These are phyloP conservation scores for Ceratitis capitata DNA, from an alignment of 1,140 invertebrate genomes.

Conservation along the genomic window DNA sequence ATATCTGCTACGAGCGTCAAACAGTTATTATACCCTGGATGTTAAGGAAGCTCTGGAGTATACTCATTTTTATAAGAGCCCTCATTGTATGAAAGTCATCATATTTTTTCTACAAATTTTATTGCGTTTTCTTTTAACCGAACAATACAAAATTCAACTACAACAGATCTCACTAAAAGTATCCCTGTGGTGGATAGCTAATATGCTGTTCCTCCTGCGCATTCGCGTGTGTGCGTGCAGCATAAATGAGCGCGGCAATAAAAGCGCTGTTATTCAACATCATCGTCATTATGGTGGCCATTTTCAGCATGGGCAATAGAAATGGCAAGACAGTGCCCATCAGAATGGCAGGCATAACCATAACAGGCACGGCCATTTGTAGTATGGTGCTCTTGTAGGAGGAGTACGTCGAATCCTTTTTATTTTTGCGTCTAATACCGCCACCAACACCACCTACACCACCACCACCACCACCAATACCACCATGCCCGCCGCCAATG, in stretches of 20 bases:
- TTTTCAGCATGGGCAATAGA: constrained; percentile 59
- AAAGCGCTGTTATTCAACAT: constrained; percentile 63
- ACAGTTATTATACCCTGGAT: too few species aligned
- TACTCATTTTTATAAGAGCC: too few species aligned
- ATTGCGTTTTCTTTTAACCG: background rate
- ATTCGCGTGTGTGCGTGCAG: constrained; percentile 47
- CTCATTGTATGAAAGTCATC: too few species aligned
- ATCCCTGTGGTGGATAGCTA: constrained; percentile 45
- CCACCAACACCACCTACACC: too few species aligned
- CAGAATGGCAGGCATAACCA: constrained; percentile 59
- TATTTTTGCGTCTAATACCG: constrained; percentile 53
- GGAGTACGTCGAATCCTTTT: constrained; percentile 44
- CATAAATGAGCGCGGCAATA: constrained; percentile 60
- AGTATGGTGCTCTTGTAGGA: constrained; percentile 53
- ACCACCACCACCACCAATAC: background rate
- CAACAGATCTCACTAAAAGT: background rate
- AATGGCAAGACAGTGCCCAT: constrained; percentile 60
- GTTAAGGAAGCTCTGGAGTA: too few species aligned
- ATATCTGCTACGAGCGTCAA: too few species aligned
- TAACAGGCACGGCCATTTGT: constrained; percentile 61
- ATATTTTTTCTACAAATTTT: too few species aligned
- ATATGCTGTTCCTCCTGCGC: constrained; percentile 50
- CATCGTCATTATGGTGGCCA: constrained; percentile 62
- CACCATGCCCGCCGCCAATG: background rate
- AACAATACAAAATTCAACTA: background rate